These are phyloP conservation scores for Scaptodrosophila latifasciaeformis DNA, from an alignment of 2,888 invertebrate genomes.

Conservation along the genomic window DNA sequence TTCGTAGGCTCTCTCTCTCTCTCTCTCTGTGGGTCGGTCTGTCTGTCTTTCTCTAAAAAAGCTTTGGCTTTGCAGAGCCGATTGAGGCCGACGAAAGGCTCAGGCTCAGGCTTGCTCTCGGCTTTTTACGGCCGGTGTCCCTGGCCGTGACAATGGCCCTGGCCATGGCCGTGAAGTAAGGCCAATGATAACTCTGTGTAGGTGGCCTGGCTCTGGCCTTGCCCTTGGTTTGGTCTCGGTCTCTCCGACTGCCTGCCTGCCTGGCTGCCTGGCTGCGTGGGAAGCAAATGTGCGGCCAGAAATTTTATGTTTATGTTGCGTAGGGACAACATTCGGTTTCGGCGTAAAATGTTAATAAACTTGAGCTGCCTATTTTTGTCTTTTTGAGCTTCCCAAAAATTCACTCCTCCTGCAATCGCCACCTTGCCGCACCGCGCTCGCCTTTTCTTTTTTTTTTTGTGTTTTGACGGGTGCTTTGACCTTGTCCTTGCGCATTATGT, in stretches of 20 bases:
- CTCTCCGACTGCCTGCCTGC: no score
- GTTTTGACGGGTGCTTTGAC: constrained; percentile 63
- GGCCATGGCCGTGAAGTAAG: constrained; percentile 59
- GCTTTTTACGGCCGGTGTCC: constrained; percentile 44
- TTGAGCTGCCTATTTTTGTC: constrained; percentile 27
- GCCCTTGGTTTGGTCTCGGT: constrained; percentile 48
- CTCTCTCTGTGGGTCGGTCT: no score
- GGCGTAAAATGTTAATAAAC: constrained; percentile 67
- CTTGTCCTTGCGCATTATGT: constrained; percentile 54
- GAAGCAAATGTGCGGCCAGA: no score
- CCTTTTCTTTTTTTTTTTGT: no score
- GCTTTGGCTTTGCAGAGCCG: not conserved
- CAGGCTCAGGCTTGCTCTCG: constrained; percentile 17
- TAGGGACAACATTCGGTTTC: constrained; percentile 26
- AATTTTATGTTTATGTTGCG: constrained; percentile 44
- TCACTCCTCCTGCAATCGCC: no score
- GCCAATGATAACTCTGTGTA: not conserved
- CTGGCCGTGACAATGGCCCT: constrained; percentile 64
- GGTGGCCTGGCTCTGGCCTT: constrained; percentile 60
- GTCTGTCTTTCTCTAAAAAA: not conserved
- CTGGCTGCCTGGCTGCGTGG: constrained; percentile 21
- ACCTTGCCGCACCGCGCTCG: no score
- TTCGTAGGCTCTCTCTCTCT: no score
- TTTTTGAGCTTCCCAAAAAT: no score
- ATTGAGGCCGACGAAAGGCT: not conserved